Percentiles rank a stretch among this genome's conserved stretches.
Evolutionary conservation across 2,888 invertebrate genomes (phyloP).

Genomic region (Teleiodes luculella): DNA sequence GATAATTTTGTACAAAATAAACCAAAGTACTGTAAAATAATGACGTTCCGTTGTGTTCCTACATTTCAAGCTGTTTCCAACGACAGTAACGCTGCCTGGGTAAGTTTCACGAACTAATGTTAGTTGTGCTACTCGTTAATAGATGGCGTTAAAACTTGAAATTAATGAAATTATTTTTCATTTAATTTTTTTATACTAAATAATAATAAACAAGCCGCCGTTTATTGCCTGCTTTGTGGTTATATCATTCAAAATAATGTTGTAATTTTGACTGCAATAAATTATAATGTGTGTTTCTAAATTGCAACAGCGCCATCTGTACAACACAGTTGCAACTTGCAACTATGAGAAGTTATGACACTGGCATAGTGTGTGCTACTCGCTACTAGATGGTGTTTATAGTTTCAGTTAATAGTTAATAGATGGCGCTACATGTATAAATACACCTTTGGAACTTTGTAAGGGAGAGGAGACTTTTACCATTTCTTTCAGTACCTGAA

Average conservation of each 20-base stretch:
- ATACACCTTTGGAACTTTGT: too few species aligned
- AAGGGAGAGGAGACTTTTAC: too few species aligned
- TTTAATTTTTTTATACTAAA: neutral
- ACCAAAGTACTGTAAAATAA: constrained; percentile 39
- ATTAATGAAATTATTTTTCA: neutral
- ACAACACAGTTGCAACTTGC: too few species aligned
- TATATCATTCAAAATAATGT: too few species aligned
- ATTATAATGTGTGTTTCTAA: too few species aligned
- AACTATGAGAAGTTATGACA: neutral
- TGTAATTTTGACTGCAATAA: neutral
- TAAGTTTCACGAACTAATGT: constrained; percentile 57
- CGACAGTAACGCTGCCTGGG: constrained; percentile 83
- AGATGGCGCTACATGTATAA: neutral
- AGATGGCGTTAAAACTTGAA: constrained; percentile 37
- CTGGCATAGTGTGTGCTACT: neutral
- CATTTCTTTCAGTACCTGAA: too few species aligned
- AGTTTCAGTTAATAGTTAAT: neutral
- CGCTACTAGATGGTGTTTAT: neutral
- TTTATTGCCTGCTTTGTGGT: too few species aligned
- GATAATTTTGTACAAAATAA: constrained; percentile 38
- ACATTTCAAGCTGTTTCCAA: constrained; percentile 81
- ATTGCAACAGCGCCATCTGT: neutral
- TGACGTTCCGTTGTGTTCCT: constrained; percentile 84
- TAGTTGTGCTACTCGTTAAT: constrained; percentile 30
- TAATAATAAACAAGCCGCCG: too few species aligned